Base-by-base conservation (phyloP, 2,888 invertebrate species). In the Cephus pulcher region DNA sequence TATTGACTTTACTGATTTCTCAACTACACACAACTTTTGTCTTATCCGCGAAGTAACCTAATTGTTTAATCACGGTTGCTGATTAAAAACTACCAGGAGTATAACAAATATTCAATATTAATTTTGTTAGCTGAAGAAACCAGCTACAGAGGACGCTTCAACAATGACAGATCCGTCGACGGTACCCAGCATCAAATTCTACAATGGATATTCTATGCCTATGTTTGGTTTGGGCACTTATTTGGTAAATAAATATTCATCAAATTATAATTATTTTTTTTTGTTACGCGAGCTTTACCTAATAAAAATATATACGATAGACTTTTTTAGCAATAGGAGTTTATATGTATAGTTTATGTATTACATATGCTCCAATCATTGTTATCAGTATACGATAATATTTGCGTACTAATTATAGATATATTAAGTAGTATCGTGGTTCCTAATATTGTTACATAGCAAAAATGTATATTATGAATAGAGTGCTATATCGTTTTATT, bases 141-240 rank as follows among this genome's bases (percentile, higher is more conserved):
- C 6, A 56, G 23, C 9, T 56, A 56, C 9, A 56, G 9, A 56
- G 9, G 23, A 23, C 56, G 23, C 1, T 56, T 56, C 56, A 56
- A 23, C 56, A 23, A 56, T 56, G 56, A 9, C 56, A 56, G 56
- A 56, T 23, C 76, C 84, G 83, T 68, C 82, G 70, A 32, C 73
- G 34, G 85, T 89, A 80, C 90, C 91, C 1, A 83, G 82, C 33
- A 79, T 90, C 11, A 87, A 87, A 15, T 88, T 92, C 71, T 89
- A 87, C 75, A 91, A 92, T 82, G 92, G 92, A 6, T 74, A 86
- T 32, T 89, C 88, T 81, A 90, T 89, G 88, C 92, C 92, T 3
- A 86, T 88, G 79, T 75, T 92, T 68, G 92, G 92, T 0, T 85
- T 92, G 3, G 92, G 92, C 34, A 92, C 92, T 23, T 92, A 91